These are phyloP conservation scores for Protonemura montana DNA, from an alignment of 2,888 invertebrate species.

Conservation along the genomic window DNA sequence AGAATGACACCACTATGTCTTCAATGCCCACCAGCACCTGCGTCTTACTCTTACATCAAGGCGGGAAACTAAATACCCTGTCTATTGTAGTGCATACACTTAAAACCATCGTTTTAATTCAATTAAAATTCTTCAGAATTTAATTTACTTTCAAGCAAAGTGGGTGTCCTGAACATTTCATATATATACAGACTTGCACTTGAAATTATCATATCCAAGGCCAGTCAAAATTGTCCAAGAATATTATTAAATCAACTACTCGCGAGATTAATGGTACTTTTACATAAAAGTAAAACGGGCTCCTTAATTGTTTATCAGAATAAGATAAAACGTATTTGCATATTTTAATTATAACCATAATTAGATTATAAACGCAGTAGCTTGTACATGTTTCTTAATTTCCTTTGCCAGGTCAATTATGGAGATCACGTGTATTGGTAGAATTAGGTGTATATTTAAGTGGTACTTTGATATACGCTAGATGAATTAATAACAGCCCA, in stretches of 20 bases:
- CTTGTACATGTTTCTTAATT: slow-evolving; percentile 39
- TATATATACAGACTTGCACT: background rate
- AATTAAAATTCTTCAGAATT: slow-evolving; percentile 23
- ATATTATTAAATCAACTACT: slow-evolving; percentile 8
- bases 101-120: slow-evolving; percentile 14
- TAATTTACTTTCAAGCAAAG: slow-evolving; percentile 35
- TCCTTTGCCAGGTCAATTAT: slow-evolving; percentile 39
- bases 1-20: background rate
- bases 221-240: slow-evolving; percentile 14
- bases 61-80: background rate
- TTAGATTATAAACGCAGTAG: slow-evolving; percentile 41
- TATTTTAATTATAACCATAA: slow-evolving; percentile 40
- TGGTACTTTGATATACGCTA: slow-evolving; percentile 18
- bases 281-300: background rate
- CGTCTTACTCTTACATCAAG: background rate
- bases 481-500: slow-evolving; percentile 39
- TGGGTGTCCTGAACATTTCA: slow-evolving; percentile 34
- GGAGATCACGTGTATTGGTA: slow-evolving; percentile 20
- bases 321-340: slow-evolving; percentile 33
- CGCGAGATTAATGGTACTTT: slow-evolving; percentile 21
- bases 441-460: slow-evolving; percentile 36
- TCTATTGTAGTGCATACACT: background rate
- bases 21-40: background rate
- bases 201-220: background rate
- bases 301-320: slow-evolving; percentile 37